phyloP scores from a whole-genome alignment of 1,140 invertebrate genomes.

The Cherax destructor region DNA sequence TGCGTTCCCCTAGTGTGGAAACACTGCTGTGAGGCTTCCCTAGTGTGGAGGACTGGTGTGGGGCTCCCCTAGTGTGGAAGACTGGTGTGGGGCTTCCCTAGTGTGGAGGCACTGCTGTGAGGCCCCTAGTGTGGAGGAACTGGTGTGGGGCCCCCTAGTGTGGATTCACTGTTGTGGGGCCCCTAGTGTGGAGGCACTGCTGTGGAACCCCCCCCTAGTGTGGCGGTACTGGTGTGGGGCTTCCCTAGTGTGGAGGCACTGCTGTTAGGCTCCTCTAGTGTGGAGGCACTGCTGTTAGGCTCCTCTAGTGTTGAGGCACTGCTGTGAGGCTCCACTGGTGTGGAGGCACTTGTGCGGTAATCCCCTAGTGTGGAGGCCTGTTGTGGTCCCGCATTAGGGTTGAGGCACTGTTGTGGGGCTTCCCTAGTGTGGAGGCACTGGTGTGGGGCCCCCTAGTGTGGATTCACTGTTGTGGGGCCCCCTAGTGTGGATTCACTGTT shows the following conservation, averaged over 20 bases:
- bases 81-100: too few relatives aligned
- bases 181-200: neutral
- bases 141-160: neutral
- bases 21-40: too few relatives aligned
- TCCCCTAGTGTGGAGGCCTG: too few relatives aligned
- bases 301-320: neutral
- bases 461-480: neutral
- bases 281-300: neutral
- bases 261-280: neutral
- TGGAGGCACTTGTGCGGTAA: too few relatives aligned
- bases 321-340: too few relatives aligned
- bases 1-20: neutral
- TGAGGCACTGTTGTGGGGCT: neutral
- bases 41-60: too few relatives aligned
- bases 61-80: too few relatives aligned
- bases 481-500: neutral
- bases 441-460: neutral
- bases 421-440: neutral
- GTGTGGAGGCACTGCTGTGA: neutral
- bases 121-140: neutral
- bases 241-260: neutral
- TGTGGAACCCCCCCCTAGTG: neutral
- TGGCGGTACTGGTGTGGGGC: too few relatives aligned
- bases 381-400: too few relatives aligned
- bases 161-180: neutral